These are phyloP conservation scores for Molossus molossus DNA, from an alignment of 2,797 vertebrate genomes.

Conservation along the genomic window DNA sequence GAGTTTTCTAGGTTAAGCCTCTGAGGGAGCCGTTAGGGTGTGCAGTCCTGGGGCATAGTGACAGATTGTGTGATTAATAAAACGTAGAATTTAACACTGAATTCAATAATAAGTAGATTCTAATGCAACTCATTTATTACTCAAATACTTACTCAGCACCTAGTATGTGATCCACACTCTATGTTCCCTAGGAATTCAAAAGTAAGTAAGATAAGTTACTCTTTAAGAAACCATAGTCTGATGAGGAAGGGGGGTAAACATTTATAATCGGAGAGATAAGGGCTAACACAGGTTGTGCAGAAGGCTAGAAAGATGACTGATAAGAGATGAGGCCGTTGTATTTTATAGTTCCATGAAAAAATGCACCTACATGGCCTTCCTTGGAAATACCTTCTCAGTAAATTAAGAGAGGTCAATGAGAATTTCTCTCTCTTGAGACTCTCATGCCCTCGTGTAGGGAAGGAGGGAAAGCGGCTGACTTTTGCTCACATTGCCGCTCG, in stretches of 20 bases:
- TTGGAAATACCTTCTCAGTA: not conserved
- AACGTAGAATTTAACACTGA: not conserved
- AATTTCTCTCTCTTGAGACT: slow-evolving; percentile 30
- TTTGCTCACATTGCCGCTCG: not conserved
- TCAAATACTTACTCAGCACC: not conserved
- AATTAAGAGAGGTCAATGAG: slow-evolving; percentile 43
- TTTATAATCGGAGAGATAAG: not conserved
- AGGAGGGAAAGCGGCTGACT: not conserved
- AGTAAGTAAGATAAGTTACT: not conserved
- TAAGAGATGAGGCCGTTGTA: not conserved
- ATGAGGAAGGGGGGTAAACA: not conserved
- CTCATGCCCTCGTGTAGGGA: not conserved
- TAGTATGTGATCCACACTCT: not conserved
- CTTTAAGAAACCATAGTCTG: not conserved
- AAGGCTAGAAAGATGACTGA: not conserved
- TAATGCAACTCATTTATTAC: slow-evolving; percentile 20
- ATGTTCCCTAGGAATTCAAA: not conserved
- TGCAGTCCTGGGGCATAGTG: not conserved
- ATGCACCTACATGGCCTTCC: slow-evolving; percentile 17
- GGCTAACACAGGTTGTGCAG: not conserved
- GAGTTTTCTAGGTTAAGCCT: not conserved
- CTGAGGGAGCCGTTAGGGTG: not conserved
- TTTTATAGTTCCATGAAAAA: slow-evolving; percentile 64
- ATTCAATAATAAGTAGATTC: not conserved
- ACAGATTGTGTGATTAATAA: not conserved